These are phyloP conservation scores for Bathynomus jamesi DNA, from an alignment of 1,140 invertebrate genomes.

Conservation along the genomic window DNA sequence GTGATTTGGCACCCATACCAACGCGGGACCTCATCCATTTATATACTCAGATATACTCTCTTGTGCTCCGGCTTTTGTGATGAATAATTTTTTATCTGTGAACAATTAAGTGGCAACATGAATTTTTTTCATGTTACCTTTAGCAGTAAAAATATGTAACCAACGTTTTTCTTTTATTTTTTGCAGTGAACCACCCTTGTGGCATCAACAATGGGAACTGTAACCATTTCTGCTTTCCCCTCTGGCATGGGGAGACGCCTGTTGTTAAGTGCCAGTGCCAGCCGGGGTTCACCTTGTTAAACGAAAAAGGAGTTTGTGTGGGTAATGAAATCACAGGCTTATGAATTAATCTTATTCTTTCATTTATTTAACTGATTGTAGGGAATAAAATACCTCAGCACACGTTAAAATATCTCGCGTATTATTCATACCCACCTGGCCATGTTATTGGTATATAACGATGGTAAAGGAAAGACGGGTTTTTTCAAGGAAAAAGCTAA, in stretches of 20 bases:
- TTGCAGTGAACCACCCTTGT: slow-evolving; percentile 43
- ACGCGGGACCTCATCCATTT: neutral
- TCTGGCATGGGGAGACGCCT: slow-evolving; percentile 50
- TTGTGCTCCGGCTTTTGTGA: neutral
- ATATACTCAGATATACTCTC: neutral
- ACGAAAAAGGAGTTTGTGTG: slow-evolving; percentile 51
- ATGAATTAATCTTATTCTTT: slow-evolving; percentile 12
- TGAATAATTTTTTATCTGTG: neutral
- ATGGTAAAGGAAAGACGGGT: neutral
- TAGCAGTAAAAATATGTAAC: slow-evolving; percentile 11
- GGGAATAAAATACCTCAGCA: slow-evolving; percentile 1
- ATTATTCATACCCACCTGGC: slow-evolving; percentile 7
- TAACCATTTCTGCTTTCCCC: slow-evolving; percentile 48
- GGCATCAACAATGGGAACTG: slow-evolving; percentile 47
- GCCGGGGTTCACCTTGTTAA: slow-evolving; percentile 57
- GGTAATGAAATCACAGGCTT: slow-evolving; percentile 46
- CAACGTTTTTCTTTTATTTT: slow-evolving; percentile 41
- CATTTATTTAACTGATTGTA: slow-evolving; percentile 21
- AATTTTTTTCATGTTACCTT: neutral
- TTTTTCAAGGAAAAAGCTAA: neutral
- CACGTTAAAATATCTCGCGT: slow-evolving; percentile 18
- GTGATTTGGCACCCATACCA: slow-evolving; percentile 1
- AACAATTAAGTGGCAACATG: neutral
- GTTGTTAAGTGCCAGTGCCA: slow-evolving; percentile 59
- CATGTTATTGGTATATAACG: neutral